Conservation (phyloP, 2,888 invertebrate species). For the Latrodectus elegans region DNA sequence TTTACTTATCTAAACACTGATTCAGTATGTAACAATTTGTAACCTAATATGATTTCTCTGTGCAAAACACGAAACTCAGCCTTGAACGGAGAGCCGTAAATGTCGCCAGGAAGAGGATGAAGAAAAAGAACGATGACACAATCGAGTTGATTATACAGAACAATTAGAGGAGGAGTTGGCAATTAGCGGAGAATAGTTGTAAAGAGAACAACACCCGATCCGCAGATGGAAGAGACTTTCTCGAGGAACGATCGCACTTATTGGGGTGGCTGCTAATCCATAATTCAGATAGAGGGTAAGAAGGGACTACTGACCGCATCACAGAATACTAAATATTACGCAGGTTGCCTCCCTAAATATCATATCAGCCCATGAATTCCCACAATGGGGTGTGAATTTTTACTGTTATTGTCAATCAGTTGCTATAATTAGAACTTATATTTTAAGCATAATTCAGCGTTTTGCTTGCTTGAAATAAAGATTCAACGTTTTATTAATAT, state of each 20-base stretch:
- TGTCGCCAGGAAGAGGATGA: not conserved
- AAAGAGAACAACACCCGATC: not conserved
- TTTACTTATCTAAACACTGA: no score
- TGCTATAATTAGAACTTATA: not conserved
- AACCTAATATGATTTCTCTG: no score
- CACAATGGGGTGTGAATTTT: not conserved
- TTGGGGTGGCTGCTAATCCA: not conserved
- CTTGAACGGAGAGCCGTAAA: not conserved
- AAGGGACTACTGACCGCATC: not conserved
- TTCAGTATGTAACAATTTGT: no score
- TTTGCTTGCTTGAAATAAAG: not conserved
- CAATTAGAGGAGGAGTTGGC: constrained; percentile 48
- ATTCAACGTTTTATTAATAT: not conserved
- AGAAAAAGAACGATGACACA: constrained; percentile 37
- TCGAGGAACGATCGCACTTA: not conserved
- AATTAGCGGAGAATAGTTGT: constrained; percentile 32
- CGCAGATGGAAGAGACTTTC: not conserved
- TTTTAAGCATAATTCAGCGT: not conserved
- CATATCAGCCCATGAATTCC: not conserved
- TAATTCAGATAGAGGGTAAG: not conserved
- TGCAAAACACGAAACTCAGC: not conserved
- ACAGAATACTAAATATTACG: not conserved
- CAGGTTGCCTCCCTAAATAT: not conserved
- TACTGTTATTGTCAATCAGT: not conserved
- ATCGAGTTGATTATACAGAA: constrained; percentile 59